phyloP scores from a whole-genome alignment of 2,113 vertebrate species.

The Vulpes ferrilata region DNA sequence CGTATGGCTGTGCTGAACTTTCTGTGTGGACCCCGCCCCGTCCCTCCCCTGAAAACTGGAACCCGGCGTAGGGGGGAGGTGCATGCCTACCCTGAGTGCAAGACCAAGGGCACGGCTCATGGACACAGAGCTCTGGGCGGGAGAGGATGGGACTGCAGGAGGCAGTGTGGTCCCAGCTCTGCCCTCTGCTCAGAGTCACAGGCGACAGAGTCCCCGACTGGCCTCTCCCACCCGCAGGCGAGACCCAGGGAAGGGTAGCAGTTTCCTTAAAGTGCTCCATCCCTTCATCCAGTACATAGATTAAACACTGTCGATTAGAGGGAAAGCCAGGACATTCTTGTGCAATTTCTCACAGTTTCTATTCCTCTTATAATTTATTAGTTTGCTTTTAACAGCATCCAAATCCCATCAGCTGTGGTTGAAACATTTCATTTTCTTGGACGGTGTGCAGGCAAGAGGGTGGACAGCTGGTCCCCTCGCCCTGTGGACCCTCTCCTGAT shows the following conservation, averaged over 20 bases:
- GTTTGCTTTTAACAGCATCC: not conserved
- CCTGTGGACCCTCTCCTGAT: accelerated
- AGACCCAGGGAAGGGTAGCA: too few relatives aligned
- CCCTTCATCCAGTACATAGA: too few relatives aligned
- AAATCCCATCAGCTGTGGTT: too few relatives aligned
- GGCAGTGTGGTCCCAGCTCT: too few relatives aligned
- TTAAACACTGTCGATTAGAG: not conserved
- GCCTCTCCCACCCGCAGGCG: too few relatives aligned
- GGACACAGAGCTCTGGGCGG: accelerated
- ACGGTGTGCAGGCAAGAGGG: not conserved
- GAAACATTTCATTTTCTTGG: not conserved
- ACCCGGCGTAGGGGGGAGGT: not conserved
- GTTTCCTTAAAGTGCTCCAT: too few relatives aligned
- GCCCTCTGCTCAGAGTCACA: too few relatives aligned
- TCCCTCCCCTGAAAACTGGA: not conserved
- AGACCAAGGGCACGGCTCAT: accelerated
- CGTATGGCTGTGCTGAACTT: not conserved
- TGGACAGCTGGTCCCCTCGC: not conserved
- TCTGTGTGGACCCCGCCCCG: not conserved
- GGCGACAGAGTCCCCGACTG: too few relatives aligned
- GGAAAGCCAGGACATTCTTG: not conserved
- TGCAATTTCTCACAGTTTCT: not conserved
- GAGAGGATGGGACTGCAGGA: not conserved
- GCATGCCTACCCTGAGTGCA: accelerated
- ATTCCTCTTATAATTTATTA: not conserved